phyloP scores from a whole-genome alignment of 2,797 vertebrate species.

The Tenualosa ilisha region DNA sequence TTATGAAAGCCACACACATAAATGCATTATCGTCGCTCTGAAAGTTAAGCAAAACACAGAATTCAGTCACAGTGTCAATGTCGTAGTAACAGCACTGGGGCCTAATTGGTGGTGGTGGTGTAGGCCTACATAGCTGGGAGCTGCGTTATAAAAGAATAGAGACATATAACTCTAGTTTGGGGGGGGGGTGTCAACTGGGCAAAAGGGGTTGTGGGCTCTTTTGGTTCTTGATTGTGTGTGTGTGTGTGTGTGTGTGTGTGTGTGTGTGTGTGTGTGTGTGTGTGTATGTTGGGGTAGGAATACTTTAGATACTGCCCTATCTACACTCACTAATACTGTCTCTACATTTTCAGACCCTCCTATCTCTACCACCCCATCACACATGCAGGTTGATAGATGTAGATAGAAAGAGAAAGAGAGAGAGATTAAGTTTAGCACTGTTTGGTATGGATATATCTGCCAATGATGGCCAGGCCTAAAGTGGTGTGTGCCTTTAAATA shows the following conservation, averaged over 20 bases:
- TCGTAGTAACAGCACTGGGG: background rate
- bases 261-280: background rate
- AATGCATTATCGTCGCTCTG: background rate
- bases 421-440: background rate
- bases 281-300: background rate
- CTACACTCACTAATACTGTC: no score
- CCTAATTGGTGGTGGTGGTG: background rate
- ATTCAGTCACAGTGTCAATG: background rate
- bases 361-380: no score
- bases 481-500: background rate
- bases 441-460: background rate
- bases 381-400: no score
- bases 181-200: no score
- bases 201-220: no score
- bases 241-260: background rate
- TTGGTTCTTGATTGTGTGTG: background rate
- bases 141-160: background rate
- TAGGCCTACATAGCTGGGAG: no score
- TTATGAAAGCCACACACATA: background rate
- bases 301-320: no score
- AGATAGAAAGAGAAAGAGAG: no score
- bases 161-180: no score
- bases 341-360: no score
- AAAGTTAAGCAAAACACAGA: background rate
- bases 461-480: background rate